Base-by-base conservation (phyloP, 2,797 vertebrate genomes). In the Oreochromis grahami region DNA sequence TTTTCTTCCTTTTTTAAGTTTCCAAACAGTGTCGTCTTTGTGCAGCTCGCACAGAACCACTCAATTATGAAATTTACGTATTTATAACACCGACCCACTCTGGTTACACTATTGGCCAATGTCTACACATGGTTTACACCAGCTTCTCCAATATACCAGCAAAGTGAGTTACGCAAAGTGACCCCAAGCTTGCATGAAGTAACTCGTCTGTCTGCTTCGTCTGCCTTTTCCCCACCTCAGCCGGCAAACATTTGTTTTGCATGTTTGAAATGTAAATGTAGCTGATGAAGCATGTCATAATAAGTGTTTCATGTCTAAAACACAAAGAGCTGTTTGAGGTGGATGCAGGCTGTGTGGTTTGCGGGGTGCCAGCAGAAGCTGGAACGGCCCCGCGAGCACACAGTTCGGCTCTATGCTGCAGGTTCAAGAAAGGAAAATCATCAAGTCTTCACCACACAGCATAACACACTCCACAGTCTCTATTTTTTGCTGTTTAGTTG, bases 21-120 rank as follows among this genome's bases (percentile, higher is more conserved):
- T 78, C 41, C 19, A 43, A 68, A 84, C 92, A 93, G 76, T 84
- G 74, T 80, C 45, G 60, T 83, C 92, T 93, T 93, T 94, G 92
- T 94, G 83, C 78, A 48, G 82, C 89, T 90, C 56, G 26, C 84
- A 82, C 5, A 58, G 63, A 89, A 81, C 74, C 84, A 78, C 86
- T 88, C 80, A 90, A 85, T 93, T 89, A 91, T 87, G 50, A 88
- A 77, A 70, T 87, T 83, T 80, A 89, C 86, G 88, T 88, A 83
- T 92, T 91, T 91, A 84, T 85, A 89, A 72, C 74, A 77, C 53
- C 70, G 38, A 68, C 74, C 80, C 85, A 50, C 85, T 86, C 43
- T 87, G 90, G 88, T 86, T 82, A 41, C 26, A 48, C 56, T 14
- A 21, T 58, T 81, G 83, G 90, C 88, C 83, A 83, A 60, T 24